Evolutionary conservation across 2,113 vertebrate genomes (phyloP), one percentile per base, ranked within the genome.

Genomic region (Cercopithecus mona): DNA sequence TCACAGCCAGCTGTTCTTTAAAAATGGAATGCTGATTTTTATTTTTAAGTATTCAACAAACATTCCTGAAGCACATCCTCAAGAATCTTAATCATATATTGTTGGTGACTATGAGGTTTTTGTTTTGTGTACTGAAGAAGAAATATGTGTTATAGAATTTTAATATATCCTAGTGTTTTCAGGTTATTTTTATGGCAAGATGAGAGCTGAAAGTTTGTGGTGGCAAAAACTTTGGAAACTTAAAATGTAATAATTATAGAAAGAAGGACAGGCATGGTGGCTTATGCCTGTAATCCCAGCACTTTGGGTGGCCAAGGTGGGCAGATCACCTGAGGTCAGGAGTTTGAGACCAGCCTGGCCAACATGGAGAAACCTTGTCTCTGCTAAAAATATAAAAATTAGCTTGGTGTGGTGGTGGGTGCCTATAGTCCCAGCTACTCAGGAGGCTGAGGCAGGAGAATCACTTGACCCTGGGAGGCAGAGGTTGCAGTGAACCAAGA

Each of bases 1-100:
- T 68, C 92, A 72, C 30, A 96, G 87, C 92, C 90, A 96, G 94
- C 96, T 98, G 84, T 92, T 94, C 94, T 75, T 94, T 92, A 78
- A 97, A 97, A 96, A 95, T 59, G 88, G 87, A 93, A 94, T 10
- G 22, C 83, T 92, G 87, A 40, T 88, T 93, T 94, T 96, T 97
- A 95, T 96, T 96, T 94, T 96, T 93, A 90, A 87, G 94, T 81
- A 93, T 83, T 78, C 82, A 84, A 7, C 68, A 95, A 95, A 59
- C 55, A 95, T 68, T 88, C 73, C 76, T 81, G 70, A 90, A 96
- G 52, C 89, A 80, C n/a, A 35, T 78, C 27, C 48, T 66, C 25
- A 87, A 35, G 79, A 80, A 64, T 89, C 40, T 84, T 94, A 81
- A 88, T 96, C 86, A 78, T 16, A 84, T 85, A 88, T 75, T 90